Evolutionary conservation across 2,113 vertebrate genomes (phyloP), one percentile per base, ranked within the genome.

Genomic region (Syrmaticus mikado): DNA sequence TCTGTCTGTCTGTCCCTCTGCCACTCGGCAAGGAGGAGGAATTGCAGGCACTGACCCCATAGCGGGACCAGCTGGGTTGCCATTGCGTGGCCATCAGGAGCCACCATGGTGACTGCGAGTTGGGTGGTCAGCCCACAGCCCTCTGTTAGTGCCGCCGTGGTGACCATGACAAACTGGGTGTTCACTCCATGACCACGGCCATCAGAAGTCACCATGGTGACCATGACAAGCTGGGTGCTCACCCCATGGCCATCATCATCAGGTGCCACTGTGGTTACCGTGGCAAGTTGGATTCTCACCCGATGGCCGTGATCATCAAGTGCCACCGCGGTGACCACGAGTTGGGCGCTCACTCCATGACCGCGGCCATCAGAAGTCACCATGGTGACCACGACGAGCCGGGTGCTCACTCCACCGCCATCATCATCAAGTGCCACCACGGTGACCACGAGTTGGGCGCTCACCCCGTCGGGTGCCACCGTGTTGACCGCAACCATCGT

Each of bases 1-100:
- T 95, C 90, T 87, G 88, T 71, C 93, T 93, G 62, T 28, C 84
- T 28, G 52, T 80, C 93, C 87, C 30, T 4, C 74, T 71, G 70
- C 41, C 75, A 28, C 62, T 66, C 20, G 30, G 43, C 43, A 10
- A 32, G 43, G 25, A 14, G 28, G 36, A 80, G 50, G 70, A 74
- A 64, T 38, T 12, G 25, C 25, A 40, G 61, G 61, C 36, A 12
- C 36, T 18, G 38, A 64, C 61, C 61, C 36, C 61, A 28, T 25
- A 27, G 38, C 10, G 38, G 61, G 61, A 64, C 25, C 61, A 12
- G 25, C 16, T 18, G 36, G 25, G 61, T 18, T 28, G 61, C 24
- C 17, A 40, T 18, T 11, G 30, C 11, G 55, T 21, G 48, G 34
- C 22, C 9, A 10, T 25, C 19, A 14, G 61, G 36, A 18, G 61